These are phyloP conservation scores for Physocephala rufipes DNA, from an alignment of 2,888 invertebrate genomes.

Conservation along the genomic window DNA sequence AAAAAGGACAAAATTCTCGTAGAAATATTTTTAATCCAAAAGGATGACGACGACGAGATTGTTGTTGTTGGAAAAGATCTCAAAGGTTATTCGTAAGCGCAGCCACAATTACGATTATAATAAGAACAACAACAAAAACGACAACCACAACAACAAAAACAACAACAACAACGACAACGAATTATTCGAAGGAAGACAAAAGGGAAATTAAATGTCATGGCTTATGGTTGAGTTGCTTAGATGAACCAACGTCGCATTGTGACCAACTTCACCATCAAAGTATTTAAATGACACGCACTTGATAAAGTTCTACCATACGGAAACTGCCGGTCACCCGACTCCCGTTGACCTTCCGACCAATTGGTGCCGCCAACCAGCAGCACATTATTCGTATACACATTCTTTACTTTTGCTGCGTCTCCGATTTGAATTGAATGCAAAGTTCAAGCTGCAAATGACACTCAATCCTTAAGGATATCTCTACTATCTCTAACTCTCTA, in stretches of 20 bases:
- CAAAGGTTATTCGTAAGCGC: too few species aligned
- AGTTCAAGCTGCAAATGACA: slow-evolving; percentile 44
- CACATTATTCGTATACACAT: neutral
- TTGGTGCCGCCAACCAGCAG: neutral
- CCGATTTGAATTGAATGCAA: slow-evolving; percentile 14
- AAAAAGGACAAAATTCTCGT: neutral
- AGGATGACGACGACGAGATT: neutral
- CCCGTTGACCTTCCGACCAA: neutral
- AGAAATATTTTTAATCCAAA: neutral
- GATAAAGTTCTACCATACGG: slow-evolving; percentile 30
- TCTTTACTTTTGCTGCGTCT: neutral
- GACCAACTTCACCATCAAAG: neutral
- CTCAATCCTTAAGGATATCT: slow-evolving; percentile 41
- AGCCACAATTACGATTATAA: neutral
- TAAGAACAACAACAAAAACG: neutral
- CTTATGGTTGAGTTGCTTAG: slow-evolving; percentile 22
- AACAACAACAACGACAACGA: neutral
- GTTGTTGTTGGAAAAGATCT: too few species aligned
- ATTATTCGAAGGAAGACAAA: slow-evolving; percentile 18
- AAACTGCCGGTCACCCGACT: neutral
- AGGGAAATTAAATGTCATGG: slow-evolving; percentile 37
- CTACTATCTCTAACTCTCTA: neutral
- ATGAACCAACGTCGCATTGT: neutral
- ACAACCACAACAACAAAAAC: slow-evolving; percentile 4
- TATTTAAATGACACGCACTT: slow-evolving; percentile 35